Base-by-base conservation (phyloP, 2,797 vertebrate species). In the Eulemur coronatus region DNA sequence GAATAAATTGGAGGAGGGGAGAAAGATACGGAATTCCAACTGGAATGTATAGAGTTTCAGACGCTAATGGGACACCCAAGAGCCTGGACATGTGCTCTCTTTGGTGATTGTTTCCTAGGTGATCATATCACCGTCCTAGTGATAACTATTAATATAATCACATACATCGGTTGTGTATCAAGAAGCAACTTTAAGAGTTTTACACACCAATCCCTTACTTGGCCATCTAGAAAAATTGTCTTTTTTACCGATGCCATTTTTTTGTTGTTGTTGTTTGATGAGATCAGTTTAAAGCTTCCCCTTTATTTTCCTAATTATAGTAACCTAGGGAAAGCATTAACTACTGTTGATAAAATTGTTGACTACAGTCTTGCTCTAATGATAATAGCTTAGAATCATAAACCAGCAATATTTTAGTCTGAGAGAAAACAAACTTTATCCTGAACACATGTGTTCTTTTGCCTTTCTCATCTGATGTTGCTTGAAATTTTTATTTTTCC, bases 351-450 rank as follows among this genome's bases (percentile, higher is more conserved):
- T 96, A 92, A 87, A 92, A 96, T 87, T 82, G 4, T 89, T 97
- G 61, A n/a, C 61, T 76, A 93, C 91, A 95, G 41, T 97, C 65
- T 95, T 84, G 30, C 86, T 95, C 14, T 93, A 76, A 95, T 75
- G 76, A 92, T 93, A 96, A 97, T 93, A 82, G 76, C 69, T 96
- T 80, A 85, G 61, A 94, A 80, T 97, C 57, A 88, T 57, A 79
- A 97, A 92, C n/a, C 61, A 95, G 76, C 61, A 96, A 73, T 93
- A 95, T 97, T 97, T 97, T 93, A 93, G 76, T 72, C 50, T 24
- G 61, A 95, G 61, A 67, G 89, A 95, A 97, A 97, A 97, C 91
- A 97, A 94, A 94, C 59, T 87, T 96, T 92, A 93, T 92, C 76
- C 79, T 84, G 84, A 91, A 81, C 76, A 84, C 91, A 67, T 96